Percentiles rank a stretch among this genome's conserved stretches.
Evolutionary conservation across 2,797 vertebrate species (phyloP).

Genomic region (Alauda arvensis): DNA sequence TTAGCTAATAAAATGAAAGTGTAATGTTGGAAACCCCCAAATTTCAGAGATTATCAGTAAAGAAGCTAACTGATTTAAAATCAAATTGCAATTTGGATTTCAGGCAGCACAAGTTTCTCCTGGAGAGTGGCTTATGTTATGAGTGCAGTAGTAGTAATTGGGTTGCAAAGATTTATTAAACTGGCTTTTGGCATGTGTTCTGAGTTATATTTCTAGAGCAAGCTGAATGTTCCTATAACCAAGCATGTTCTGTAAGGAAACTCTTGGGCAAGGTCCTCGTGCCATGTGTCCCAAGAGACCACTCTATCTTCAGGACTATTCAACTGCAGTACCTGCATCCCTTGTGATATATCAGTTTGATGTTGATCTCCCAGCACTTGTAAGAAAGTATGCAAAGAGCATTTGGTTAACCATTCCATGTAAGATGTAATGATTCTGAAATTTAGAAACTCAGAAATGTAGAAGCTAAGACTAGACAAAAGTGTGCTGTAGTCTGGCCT

Average conservation of each 20-base stretch:
- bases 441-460: neutral
- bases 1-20: neutral
- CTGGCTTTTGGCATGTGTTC: neutral
- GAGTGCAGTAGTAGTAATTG: neutral
- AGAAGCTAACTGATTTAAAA: neutral
- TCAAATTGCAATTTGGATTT: neutral
- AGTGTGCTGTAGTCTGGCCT: neutral
- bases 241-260: neutral
- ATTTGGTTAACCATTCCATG: neutral
- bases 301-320: neutral
- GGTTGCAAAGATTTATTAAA: neutral
- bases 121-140: neutral
- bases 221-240: neutral
- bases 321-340: neutral
- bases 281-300: neutral
- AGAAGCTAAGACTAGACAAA: neutral
- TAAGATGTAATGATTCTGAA: neutral
- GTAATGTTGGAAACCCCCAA: neutral
- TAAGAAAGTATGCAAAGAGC: neutral
- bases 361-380: neutral
- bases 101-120: neutral
- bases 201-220: neutral
- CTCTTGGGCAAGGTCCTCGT: neutral
- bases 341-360: neutral
- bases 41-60: neutral